Base-by-base conservation (phyloP, 2,797 vertebrate species). In the Psittacula derbiana region DNA sequence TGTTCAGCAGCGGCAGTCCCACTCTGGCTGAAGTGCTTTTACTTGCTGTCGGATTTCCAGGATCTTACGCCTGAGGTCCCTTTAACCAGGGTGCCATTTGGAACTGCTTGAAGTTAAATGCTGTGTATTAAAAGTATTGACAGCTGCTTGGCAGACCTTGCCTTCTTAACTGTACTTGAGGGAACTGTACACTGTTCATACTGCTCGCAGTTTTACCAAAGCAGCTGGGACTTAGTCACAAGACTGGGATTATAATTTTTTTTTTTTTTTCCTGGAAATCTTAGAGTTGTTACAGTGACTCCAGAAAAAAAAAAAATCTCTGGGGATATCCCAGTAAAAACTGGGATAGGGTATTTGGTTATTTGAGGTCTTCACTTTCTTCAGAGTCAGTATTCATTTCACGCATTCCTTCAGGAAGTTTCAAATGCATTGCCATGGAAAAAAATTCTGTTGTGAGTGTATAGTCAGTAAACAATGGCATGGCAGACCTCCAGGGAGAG, bases 81-180 rank as follows among this genome's bases (percentile, higher is more conserved):
- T 66, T 92, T 76, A 72, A 88, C 52, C 23, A 62, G n/a, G 10
- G 14, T 33, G 7, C 8, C 13, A 31, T 81, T 84, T 86, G 36
- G 18, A 90, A 79, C n/a, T 36, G 7, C 11, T 79, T 31, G 38
- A 92, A 50, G 15, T 73, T 72, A 86, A 93, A 92, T 9, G 9
- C 6, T 76, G 36, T 84, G 50, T 79, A 79, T 75, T 76, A 79
- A 70, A 92, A 69, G 60, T 76, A 85, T 79, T 58, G 43, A 9
- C 60, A 92, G 47, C n/a, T 73, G 12, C 21, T 65, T 84, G 74
- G 40, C 60, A 41, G 46, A 80, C 16, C 11, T 67, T 72, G 11
- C 18, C 19, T 84, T 95, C 66, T 46, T 76, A 85, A 79, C 15
- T 20, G 11, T 46, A 43, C 40, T 70, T 24, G 2, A 70, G 43